phyloP scores from a whole-genome alignment of 2,888 invertebrate species.

The Synergus gifuensis region DNA sequence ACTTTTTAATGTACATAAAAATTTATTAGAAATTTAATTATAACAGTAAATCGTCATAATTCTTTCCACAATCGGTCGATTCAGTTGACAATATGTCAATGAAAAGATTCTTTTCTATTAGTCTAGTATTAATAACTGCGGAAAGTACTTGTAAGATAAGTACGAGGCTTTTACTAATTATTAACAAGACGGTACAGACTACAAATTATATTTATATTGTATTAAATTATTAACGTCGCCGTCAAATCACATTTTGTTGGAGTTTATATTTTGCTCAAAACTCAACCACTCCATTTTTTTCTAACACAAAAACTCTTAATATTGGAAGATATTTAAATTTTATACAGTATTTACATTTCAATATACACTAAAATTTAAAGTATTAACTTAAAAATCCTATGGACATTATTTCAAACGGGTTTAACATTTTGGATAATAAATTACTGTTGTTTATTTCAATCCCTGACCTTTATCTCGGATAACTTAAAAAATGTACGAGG shows the following conservation, averaged over 20 bases:
- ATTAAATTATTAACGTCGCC: slow-evolving; percentile 1
- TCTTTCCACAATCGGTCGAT: slow-evolving; percentile 3
- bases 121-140: background rate
- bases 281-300: slow-evolving; percentile 18
- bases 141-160: slow-evolving; percentile 16
- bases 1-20: background rate
- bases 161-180: slow-evolving; percentile 23
- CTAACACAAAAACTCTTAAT: slow-evolving; percentile 28
- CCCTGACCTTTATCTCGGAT: slow-evolving; percentile 4
- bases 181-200: background rate
- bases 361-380: slow-evolving; percentile 31
- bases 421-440: background rate
- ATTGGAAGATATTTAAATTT: slow-evolving; percentile 28
- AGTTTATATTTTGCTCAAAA: slow-evolving; percentile 2
- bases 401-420: slow-evolving; percentile 2
- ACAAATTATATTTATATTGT: background rate
- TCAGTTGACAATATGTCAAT: slow-evolving; percentile 1
- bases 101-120: background rate
- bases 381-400: slow-evolving; percentile 14
- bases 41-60: slow-evolving; percentile 20
- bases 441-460: background rate
- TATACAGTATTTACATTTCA: slow-evolving; percentile 37
- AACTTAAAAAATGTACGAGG: slow-evolving; percentile 34
- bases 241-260: slow-evolving; percentile 36
- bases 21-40: background rate